Base-by-base conservation (phyloP, 2,888 invertebrate genomes). In the Nymphalis urticae region DNA sequence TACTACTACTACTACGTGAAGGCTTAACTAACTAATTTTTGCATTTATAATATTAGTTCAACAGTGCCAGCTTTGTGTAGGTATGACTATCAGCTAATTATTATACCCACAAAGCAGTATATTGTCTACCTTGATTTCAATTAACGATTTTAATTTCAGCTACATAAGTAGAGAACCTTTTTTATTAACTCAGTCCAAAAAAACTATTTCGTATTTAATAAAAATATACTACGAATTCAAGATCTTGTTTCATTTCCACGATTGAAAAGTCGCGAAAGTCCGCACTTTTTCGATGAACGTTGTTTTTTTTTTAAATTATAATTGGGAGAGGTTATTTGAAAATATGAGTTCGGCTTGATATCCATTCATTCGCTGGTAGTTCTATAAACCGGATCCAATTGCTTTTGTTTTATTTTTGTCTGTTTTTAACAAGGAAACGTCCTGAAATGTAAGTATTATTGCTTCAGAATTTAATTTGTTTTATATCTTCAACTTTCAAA, bases 101-200 rank as follows among this genome's bases (percentile, higher is more conserved):
- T 42, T 42, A 13, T 13, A 42, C 42, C 13, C 42, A 13, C 10
- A 42, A 1, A 36, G 36, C 36, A 42, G 42, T 42, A 42, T 13
- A 10, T 42, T 42, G 42, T 13, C 3, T 42, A 42, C 10, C 13
- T 63, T 47, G 60, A 56, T 71, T n/a, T 68, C 69, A 68, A 71
- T 66, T 71, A 68, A 66, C 62, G 61, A 1, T 36, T 36, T 36
- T 27, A 3, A 27, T 36, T 36, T 36, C 2, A 42, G 2, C 4
- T 42, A 13, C 13, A 42, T 13, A 4, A 36, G 9, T 36, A 2
- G 1, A 32, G 27, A 32, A 0, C 13, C 42, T 42, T 13, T 42
- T 42, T 42, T 13, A 7, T 2, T 13, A 42, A 42, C 19, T 19
- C n/a, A 10, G 17, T 48, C 47, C 47, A 50, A 17, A 50, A 7